Evolutionary conservation across 2,797 vertebrate genomes (phyloP).

Genomic region (Argentina silus): DNA sequence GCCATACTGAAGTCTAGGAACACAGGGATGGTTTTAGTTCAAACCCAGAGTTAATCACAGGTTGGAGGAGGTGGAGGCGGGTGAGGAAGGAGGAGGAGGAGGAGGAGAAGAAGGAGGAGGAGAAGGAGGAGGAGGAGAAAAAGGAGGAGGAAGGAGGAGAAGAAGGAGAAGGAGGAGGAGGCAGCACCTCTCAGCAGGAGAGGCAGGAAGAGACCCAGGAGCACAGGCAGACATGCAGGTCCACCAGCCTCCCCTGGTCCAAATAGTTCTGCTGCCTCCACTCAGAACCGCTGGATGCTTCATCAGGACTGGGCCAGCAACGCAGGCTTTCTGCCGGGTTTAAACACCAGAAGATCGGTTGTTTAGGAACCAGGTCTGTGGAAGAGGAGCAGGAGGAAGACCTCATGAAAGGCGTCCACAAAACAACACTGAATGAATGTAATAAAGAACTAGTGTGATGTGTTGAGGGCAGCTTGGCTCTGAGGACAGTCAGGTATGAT

Average conservation of each 20-base stretch:
- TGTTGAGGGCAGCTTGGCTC: neutral
- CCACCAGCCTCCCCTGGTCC: slow-evolving; percentile 4
- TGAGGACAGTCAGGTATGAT: slow-evolving; percentile 7
- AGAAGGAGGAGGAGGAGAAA: neutral
- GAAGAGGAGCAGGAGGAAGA: slow-evolving; percentile 13
- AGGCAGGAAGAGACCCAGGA: too few relatives aligned
- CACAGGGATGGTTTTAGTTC: neutral
- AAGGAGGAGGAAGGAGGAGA: too few relatives aligned
- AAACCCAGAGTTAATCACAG: slow-evolving; percentile 22
- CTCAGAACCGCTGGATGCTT: slow-evolving; percentile 23
- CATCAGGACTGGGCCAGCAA: slow-evolving; percentile 19
- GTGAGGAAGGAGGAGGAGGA: too few relatives aligned
- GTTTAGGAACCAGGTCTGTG: slow-evolving; percentile 32
- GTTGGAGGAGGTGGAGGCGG: slow-evolving; percentile 17
- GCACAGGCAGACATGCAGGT: too few relatives aligned
- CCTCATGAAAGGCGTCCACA: slow-evolving; percentile 9
- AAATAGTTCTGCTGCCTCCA: slow-evolving; percentile 27
- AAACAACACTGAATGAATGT: slow-evolving; percentile 2
- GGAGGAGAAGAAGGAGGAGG: neutral
- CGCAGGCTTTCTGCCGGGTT: slow-evolving; percentile 24
- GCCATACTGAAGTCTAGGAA: neutral
- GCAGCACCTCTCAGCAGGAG: too few relatives aligned
- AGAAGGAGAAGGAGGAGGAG: too few relatives aligned
- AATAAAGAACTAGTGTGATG: slow-evolving; percentile 9
- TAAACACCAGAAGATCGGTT: slow-evolving; percentile 29